Percentiles rank a stretch among this genome's conserved stretches.
Conservation (phyloP, 2,797 vertebrate species). For the Hydrocynus forskahlii region DNA sequence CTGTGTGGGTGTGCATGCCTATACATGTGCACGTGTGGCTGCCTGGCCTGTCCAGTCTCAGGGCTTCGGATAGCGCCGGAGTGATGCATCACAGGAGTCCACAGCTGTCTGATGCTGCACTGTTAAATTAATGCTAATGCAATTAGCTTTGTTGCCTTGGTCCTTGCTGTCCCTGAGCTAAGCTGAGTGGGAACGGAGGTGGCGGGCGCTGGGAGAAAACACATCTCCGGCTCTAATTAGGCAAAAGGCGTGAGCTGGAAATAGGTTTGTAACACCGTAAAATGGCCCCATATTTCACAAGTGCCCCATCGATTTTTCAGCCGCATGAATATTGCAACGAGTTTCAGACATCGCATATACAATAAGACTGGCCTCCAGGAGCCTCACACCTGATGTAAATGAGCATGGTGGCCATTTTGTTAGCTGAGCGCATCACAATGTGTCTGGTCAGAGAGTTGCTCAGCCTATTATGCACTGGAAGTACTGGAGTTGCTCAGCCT, state of each 20-base stretch:
- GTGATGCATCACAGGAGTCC: constrained; percentile 62
- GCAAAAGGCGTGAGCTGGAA: constrained; percentile 61
- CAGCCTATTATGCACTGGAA: background rate
- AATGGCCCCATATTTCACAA: constrained; percentile 67
- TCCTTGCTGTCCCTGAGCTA: constrained; percentile 59
- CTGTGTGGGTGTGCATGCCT: constrained; percentile 3
- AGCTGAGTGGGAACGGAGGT: constrained; percentile 46
- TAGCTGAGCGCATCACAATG: constrained; percentile 55
- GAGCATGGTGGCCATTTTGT: constrained; percentile 52
- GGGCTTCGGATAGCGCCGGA: constrained; percentile 47
- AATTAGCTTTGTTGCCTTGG: constrained; percentile 76
- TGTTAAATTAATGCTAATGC: constrained; percentile 77
- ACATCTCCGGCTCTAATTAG: constrained; percentile 73
- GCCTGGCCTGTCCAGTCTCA: background rate
- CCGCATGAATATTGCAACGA: constrained; percentile 66
- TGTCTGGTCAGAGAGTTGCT: constrained; percentile 10
- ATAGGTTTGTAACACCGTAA: constrained; percentile 67
- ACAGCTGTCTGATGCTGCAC: constrained; percentile 72
- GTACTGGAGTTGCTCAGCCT: background rate
- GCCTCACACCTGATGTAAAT: constrained; percentile 50
- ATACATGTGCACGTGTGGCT: background rate
- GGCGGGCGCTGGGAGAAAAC: constrained; percentile 53
- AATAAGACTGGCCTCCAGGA: constrained; percentile 55
- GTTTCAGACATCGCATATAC: constrained; percentile 56
- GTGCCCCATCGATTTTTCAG: constrained; percentile 61